These are phyloP conservation scores for Microctonus hyperodae DNA, from an alignment of 2,888 invertebrate genomes.

Conservation along the genomic window DNA sequence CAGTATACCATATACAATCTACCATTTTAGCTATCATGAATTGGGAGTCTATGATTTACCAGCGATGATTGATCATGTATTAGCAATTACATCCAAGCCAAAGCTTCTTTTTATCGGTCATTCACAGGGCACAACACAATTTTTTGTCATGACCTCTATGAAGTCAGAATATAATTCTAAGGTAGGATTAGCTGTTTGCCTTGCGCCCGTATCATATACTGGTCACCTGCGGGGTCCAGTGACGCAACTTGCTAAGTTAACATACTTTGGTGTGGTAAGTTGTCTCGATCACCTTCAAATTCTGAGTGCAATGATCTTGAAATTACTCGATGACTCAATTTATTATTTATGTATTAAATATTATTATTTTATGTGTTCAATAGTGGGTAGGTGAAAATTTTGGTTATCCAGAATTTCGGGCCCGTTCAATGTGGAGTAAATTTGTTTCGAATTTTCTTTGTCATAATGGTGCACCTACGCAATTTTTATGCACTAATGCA, in stretches of 20 bases:
- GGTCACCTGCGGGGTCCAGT: constrained; percentile 57
- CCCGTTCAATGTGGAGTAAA: constrained; percentile 56
- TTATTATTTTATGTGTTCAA: constrained; percentile 22
- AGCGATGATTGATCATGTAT: constrained; percentile 66
- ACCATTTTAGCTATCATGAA: constrained; percentile 58
- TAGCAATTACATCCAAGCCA: constrained; percentile 59
- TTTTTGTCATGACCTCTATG: constrained; percentile 59
- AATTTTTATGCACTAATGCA: constrained; percentile 54
- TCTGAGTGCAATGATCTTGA: not conserved
- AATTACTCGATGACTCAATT: not conserved
- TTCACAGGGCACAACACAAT: constrained; percentile 66
- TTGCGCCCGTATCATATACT: constrained; percentile 60
- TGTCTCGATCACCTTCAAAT: too few species aligned
- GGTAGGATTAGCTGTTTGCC: constrained; percentile 53
- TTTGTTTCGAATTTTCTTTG: constrained; percentile 56
- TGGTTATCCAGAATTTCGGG: constrained; percentile 56
- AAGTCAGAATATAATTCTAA: constrained; percentile 57
- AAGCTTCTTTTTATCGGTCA: constrained; percentile 67
- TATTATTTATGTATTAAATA: not conserved
- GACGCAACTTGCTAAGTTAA: constrained; percentile 54
- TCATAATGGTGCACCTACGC: constrained; percentile 47
- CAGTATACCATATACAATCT: not conserved
- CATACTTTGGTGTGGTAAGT: constrained; percentile 59
- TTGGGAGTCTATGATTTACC: constrained; percentile 67
- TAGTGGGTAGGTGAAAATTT: constrained; percentile 59